phyloP scores from a whole-genome alignment of 1,140 invertebrate genomes.

The Scylla paramamosain region DNA sequence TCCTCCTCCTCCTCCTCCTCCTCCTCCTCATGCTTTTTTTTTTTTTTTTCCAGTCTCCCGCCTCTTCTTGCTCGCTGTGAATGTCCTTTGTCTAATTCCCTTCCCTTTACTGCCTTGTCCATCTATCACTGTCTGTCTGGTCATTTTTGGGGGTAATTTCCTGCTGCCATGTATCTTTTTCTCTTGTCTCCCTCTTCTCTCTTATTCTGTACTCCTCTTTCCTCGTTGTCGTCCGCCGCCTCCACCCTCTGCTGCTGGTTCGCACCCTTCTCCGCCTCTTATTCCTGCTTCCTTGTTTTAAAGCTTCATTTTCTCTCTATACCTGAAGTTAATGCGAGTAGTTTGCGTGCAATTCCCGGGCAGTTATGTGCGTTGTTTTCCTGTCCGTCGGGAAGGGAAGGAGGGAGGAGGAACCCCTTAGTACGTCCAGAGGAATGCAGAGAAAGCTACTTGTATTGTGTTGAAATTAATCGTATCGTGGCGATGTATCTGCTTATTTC shows the following conservation, averaged over 20 bases:
- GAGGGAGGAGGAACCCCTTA: neutral
- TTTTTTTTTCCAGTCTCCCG: neutral
- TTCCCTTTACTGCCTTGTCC: slow-evolving; percentile 3
- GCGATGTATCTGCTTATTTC: too few species aligned
- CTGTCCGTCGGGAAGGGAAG: neutral
- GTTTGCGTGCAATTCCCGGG: neutral
- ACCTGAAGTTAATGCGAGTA: neutral
- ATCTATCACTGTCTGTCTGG: neutral
- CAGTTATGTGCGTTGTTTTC: neutral
- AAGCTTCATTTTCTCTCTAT: neutral
- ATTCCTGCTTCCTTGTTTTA: neutral
- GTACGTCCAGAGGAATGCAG: too few species aligned
- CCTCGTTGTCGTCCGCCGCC: neutral
- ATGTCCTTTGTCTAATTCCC: slow-evolving; percentile 30
- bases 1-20: too few species aligned
- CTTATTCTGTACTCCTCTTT: neutral
- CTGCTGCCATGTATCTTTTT: slow-evolving; percentile 8
- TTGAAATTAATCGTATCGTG: too few species aligned
- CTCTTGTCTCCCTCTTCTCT: neutral
- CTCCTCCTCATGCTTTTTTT: too few species aligned
- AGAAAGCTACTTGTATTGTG: too few species aligned
- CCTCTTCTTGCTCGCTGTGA: neutral
- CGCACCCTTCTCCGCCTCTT: neutral
- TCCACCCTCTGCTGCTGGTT: neutral
- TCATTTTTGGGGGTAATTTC: neutral